These are phyloP conservation scores for Mythimna albipuncta DNA, from an alignment of 2,888 invertebrate species.

Conservation along the genomic window DNA sequence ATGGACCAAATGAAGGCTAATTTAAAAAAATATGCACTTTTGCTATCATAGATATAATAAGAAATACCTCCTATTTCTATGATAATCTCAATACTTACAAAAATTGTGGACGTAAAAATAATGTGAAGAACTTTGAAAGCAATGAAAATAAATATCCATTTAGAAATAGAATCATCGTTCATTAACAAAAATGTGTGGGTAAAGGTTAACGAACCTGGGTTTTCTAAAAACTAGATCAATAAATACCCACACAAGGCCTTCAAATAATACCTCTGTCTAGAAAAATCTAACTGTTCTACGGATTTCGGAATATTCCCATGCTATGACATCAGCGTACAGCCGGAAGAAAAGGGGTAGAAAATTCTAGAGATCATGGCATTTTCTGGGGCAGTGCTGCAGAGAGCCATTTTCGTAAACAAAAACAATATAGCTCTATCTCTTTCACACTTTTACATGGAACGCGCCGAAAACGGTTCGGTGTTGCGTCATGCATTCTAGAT, in stretches of 20 bases:
- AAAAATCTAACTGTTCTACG: not conserved
- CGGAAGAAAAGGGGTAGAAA: constrained; percentile 32
- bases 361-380: constrained; percentile 31
- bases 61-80: too few species aligned
- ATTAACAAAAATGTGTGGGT: not conserved
- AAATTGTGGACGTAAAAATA: too few species aligned
- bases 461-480: not conserved
- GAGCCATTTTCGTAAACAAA: constrained; percentile 24
- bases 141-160: not conserved
- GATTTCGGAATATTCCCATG: not conserved
- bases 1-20: too few species aligned
- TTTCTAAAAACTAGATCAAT: not conserved
- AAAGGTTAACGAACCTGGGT: not conserved
- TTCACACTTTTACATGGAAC: not conserved
- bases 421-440: constrained; percentile 31
- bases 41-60: too few species aligned
- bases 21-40: too few species aligned
- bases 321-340: constrained; percentile 8
- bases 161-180: not conserved
- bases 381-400: not conserved
- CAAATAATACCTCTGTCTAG: not conserved
- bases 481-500: constrained; percentile 47
- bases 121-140: too few species aligned
- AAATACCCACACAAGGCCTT: not conserved
- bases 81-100: too few species aligned